Evolutionary conservation across 2,113 vertebrate species (phyloP).

Genomic region (Podarcis muralis): DNA sequence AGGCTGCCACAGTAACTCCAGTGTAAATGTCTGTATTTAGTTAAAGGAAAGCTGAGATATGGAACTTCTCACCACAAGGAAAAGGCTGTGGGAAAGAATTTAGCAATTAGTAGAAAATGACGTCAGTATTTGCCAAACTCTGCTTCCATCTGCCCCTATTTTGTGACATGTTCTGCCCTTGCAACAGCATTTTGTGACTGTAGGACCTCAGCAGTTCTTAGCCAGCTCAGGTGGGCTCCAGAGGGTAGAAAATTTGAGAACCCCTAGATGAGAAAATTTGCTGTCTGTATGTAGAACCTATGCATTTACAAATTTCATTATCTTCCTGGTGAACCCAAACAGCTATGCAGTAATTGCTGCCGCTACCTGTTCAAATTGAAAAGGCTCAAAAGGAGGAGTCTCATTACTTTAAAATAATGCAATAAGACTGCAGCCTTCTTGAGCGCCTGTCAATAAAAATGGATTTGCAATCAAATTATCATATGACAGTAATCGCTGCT

Average conservation of each 20-base stretch:
- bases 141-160: too few species aligned
- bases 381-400: neutral
- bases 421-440: constrained; percentile 34
- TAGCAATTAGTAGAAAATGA: too few species aligned
- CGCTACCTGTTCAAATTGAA: constrained; percentile 25
- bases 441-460: constrained; percentile 58
- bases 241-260: neutral
- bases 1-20: too few species aligned
- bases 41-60: too few species aligned
- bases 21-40: too few species aligned
- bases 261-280: neutral
- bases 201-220: too few species aligned
- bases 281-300: neutral
- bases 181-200: too few species aligned
- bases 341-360: constrained; percentile 8
- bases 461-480: constrained; percentile 46
- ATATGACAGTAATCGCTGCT: constrained; percentile 54
- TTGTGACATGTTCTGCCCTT: too few species aligned
- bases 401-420: neutral
- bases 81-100: too few species aligned
- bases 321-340: constrained; percentile 27
- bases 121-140: too few species aligned
- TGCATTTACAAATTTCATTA: constrained; percentile 27
- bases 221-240: too few species aligned
- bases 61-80: too few species aligned